These are phyloP conservation scores for Tanypteryx hageni DNA, from an alignment of 2,888 invertebrate genomes.

Conservation along the genomic window DNA sequence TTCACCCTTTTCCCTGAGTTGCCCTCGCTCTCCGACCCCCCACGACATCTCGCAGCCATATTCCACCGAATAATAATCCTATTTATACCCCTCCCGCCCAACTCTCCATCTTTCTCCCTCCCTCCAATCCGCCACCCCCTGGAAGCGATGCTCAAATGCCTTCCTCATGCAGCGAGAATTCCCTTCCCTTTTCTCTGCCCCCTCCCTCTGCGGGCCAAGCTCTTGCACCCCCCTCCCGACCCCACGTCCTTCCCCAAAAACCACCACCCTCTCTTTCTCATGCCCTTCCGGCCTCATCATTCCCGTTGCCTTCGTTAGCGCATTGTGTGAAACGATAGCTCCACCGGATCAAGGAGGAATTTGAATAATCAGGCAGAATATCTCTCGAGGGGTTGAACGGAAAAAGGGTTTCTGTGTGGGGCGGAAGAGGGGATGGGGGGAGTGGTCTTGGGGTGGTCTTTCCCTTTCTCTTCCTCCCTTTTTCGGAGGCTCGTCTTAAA, in stretches of 20 bases:
- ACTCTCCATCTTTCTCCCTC: neutral
- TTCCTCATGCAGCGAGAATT: constrained; percentile 46
- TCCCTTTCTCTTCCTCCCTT: neutral
- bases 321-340: constrained; percentile 46
- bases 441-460: neutral
- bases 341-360: constrained; percentile 60
- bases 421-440: neutral
- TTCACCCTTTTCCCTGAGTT: constrained; percentile 2
- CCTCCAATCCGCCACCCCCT: neutral
- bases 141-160: constrained; percentile 27
- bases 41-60: constrained; percentile 57
- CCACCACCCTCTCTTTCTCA: neutral
- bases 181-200: neutral
- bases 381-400: neutral
- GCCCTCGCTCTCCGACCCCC: neutral
- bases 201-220: neutral
- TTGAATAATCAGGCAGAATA: constrained; percentile 54
- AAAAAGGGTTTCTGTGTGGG: neutral
- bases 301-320: constrained; percentile 55
- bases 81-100: constrained; percentile 34
- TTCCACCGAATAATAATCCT: constrained; percentile 60
- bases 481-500: neutral
- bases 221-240: neutral
- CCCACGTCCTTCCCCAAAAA: no score
- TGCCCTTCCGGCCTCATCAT: constrained; percentile 2